Evolutionary conservation across 2,888 invertebrate species (phyloP).

Genomic region (Leuctra nigra): DNA sequence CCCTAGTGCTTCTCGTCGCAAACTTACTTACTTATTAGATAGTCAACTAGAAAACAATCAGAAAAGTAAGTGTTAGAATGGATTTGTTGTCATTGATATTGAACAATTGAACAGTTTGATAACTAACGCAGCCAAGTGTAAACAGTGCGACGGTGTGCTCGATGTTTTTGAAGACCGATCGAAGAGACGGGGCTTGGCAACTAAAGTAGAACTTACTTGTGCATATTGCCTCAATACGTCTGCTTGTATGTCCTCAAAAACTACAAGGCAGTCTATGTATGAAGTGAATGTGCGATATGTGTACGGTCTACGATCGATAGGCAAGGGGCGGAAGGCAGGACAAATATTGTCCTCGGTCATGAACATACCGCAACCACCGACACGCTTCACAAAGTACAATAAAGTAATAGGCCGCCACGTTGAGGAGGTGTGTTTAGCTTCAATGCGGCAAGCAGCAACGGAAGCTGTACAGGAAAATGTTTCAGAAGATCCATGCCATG

Average conservation of each 20-base stretch:
- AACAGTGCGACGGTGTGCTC: too few relatives aligned
- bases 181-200: neutral
- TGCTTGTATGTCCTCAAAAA: conserved; percentile 1
- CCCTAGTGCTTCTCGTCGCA: too few relatives aligned
- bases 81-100: too few relatives aligned
- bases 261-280: neutral
- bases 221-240: neutral
- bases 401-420: neutral
- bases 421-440: neutral
- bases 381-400: neutral
- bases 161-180: neutral
- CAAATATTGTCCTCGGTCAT: neutral
- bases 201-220: neutral
- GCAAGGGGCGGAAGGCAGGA: neutral
- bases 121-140: too few relatives aligned
- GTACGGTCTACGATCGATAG: conserved; percentile 3
- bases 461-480: neutral
- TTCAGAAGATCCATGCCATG: neutral
- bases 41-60: too few relatives aligned
- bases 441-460: neutral
- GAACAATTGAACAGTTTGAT: too few relatives aligned
- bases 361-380: neutral
- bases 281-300: neutral
- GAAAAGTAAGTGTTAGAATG: too few relatives aligned
- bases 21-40: too few relatives aligned